Base-by-base conservation (phyloP, 2,797 vertebrate species). In the Australoheros facetus region DNA sequence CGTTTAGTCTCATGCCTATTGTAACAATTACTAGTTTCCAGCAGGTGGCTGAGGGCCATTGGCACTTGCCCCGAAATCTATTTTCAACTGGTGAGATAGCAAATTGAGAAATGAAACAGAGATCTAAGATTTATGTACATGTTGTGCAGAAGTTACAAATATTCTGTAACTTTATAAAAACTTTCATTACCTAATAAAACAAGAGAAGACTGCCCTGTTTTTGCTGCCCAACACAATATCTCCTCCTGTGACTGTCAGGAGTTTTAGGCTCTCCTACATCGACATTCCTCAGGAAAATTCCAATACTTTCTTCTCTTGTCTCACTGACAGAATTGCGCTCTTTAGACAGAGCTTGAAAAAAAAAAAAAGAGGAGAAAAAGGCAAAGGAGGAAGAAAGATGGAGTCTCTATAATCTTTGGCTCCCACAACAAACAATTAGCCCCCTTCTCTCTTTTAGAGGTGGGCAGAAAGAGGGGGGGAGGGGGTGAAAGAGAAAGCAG, bases 351-450 rank as follows among this genome's bases (percentile, higher is more conserved):
- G 69, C 73, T 85, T 81, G 82, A 87, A 93, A 87, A 89, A 91
- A 64, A 66, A 48, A 48, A 19, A 4, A 66, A 69, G 85, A 78
- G 84, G 84, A 92, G 90, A 94, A 90, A 91, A 91, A 82, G 82
- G 85, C 79, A 93, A 88, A 75, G 79, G 73, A 92, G 74, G 73
- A 91, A 92, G 90, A 94, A 93, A 91, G 92, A 94, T 93, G 93
- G 91, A 93, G 92, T 92, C 90, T 94, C 92, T 93, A 91, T 94
- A 94, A 96, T 95, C 93, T 95, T 95, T 94, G 94, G 94, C 91
- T 95, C 95, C 94, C 94, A 96, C 94, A 96, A 96, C 94, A 96
- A 96, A 96, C 95, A 96, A 95, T 96, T 95, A 96, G 93, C 91
- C 87, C 94, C 82, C 91, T 92, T 94, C 94, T 94, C 92, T 94